Evolutionary conservation across 2,888 invertebrate species (phyloP).

Genomic region (Phorcus lineatus): DNA sequence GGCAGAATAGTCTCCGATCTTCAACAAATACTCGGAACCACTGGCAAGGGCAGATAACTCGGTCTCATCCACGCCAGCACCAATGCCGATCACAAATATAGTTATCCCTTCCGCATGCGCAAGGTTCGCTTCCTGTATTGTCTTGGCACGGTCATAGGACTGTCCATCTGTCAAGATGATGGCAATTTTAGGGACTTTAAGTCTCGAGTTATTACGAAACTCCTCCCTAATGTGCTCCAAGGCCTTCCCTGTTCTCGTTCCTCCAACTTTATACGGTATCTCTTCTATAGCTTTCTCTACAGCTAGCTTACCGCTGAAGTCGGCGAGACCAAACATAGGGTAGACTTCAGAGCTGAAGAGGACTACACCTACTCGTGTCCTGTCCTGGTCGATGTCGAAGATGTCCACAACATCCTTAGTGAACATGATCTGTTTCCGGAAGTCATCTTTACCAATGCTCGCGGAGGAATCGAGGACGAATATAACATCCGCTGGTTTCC

Average conservation of each 20-base stretch:
- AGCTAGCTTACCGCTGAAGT: constrained; percentile 26
- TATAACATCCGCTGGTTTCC: constrained; percentile 37
- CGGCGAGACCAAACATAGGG: constrained; percentile 39
- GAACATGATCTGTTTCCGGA: constrained; percentile 45
- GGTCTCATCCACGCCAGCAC: not conserved
- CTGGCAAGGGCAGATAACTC: constrained; percentile 27
- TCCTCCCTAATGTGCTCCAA: constrained; percentile 31
- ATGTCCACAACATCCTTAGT: constrained; percentile 42
- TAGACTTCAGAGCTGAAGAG: constrained; percentile 35
- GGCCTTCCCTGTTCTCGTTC: constrained; percentile 48
- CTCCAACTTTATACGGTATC: constrained; percentile 29
- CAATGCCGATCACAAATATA: constrained; percentile 30
- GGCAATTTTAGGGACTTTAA: constrained; percentile 32
- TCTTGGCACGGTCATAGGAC: constrained; percentile 42
- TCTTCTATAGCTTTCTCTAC: not conserved
- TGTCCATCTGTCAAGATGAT: constrained; percentile 49
- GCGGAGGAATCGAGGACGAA: constrained; percentile 39
- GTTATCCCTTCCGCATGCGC: constrained; percentile 19
- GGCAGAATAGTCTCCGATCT: constrained; percentile 42
- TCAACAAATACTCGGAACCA: constrained; percentile 39
- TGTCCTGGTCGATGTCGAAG: constrained; percentile 40
- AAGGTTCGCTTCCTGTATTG: constrained; percentile 31
- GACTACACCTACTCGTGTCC: constrained; percentile 44
- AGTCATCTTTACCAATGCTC: constrained; percentile 46
- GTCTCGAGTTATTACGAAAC: not conserved